phyloP scores from a whole-genome alignment of 2,888 invertebrate species.

The Drosophila demipolita region DNA sequence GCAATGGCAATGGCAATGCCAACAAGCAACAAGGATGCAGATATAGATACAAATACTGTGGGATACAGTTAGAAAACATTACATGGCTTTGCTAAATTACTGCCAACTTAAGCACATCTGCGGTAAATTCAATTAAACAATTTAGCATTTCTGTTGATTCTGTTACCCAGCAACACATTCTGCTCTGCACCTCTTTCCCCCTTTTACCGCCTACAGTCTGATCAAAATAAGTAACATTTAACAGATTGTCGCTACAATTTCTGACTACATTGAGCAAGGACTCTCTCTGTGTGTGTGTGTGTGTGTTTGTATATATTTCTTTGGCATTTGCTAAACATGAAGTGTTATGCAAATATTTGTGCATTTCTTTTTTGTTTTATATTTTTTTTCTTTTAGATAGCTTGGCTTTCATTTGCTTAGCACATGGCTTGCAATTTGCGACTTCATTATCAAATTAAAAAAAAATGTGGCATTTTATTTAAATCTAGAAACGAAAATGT shows the following conservation, averaged over 20 bases:
- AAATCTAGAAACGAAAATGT: neutral
- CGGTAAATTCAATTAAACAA: slow-evolving; percentile 80
- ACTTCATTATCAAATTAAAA: slow-evolving; percentile 37
- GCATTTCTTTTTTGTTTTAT: slow-evolving; percentile 36
- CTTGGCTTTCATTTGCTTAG: slow-evolving; percentile 45
- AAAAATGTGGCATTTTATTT: neutral
- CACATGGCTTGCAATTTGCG: slow-evolving; percentile 32
- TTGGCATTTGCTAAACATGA: slow-evolving; percentile 71
- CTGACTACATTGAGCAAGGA: slow-evolving; percentile 41
- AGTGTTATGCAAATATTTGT: slow-evolving; percentile 77
- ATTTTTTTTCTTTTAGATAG: slow-evolving; percentile 42
- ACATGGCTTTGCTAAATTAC: slow-evolving; percentile 74
- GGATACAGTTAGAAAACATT: slow-evolving; percentile 45
- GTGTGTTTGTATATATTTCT: slow-evolving; percentile 36
- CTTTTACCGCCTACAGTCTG: neutral
- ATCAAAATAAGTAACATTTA: slow-evolving; percentile 68
- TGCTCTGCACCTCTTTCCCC: neutral
- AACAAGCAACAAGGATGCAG: slow-evolving; percentile 31
- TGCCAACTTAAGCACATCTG: slow-evolving; percentile 78
- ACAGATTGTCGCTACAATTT: slow-evolving; percentile 50
- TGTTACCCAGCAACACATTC: slow-evolving; percentile 37
- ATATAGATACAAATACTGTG: slow-evolving; percentile 35
- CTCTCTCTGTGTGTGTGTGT: slow-evolving; percentile 19
- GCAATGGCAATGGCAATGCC: slow-evolving; percentile 24
- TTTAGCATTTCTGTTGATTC: slow-evolving; percentile 76